Percentiles rank a stretch among this genome's conserved stretches.
Conservation (phyloP, 2,113 vertebrate genomes). For the Equus quagga region DNA sequence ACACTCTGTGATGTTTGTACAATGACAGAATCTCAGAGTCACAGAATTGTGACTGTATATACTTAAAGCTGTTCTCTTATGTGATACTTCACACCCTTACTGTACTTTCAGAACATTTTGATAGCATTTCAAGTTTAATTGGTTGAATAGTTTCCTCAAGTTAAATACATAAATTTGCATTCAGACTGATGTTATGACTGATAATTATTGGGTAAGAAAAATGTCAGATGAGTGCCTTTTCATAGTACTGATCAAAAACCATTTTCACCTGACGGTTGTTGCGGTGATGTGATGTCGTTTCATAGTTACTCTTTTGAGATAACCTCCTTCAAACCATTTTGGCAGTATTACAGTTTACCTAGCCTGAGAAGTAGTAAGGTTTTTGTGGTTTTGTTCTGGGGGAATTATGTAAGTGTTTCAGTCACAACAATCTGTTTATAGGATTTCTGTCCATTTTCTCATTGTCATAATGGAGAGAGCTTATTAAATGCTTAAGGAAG, state of each 20-base stretch:
- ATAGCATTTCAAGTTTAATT: conserved; percentile 17
- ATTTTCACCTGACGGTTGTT: neutral
- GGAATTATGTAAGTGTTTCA: neutral
- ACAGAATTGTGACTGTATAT: too few relatives aligned
- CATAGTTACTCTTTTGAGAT: neutral
- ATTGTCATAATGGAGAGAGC: neutral
- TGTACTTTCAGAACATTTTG: neutral
- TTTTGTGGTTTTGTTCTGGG: conserved; percentile 22
- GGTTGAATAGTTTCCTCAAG: neutral
- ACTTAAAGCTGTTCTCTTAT: neutral
- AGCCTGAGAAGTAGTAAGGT: neutral
- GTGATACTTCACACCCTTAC: neutral
- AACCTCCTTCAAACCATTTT: neutral
- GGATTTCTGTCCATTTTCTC: neutral
- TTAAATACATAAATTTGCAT: neutral
- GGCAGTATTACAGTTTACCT: neutral
- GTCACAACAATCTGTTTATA: neutral
- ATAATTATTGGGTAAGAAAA: neutral
- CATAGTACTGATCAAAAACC: neutral
- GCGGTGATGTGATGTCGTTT: conserved; percentile 24
- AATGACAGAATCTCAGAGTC: too few relatives aligned
- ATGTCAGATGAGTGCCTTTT: neutral
- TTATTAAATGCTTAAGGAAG: conserved; percentile 46
- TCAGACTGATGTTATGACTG: neutral
- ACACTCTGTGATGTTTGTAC: too few relatives aligned